phyloP scores from a whole-genome alignment of 2,888 invertebrate species.

The Drosophila trichaetosa region DNA sequence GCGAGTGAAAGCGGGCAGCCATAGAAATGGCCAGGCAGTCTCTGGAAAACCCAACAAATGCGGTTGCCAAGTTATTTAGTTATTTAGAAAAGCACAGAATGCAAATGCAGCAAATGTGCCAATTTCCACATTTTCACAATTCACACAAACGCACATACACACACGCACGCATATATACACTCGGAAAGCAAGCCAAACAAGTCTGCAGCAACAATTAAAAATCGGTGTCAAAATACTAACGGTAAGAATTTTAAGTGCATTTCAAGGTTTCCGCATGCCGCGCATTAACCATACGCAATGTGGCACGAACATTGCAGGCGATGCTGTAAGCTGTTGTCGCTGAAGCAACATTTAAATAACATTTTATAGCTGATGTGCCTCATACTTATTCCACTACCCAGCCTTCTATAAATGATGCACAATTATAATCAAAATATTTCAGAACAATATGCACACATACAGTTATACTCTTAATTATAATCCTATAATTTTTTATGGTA shows the following conservation, averaged over 20 bases:
- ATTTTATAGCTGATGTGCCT: not conserved
- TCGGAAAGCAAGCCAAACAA: constrained; percentile 47
- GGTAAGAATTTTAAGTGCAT: constrained; percentile 71
- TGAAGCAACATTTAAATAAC: not conserved
- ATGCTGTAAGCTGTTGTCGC: not conserved
- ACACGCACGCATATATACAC: not conserved
- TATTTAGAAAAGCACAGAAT: constrained; percentile 76
- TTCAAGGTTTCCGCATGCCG: constrained; percentile 63
- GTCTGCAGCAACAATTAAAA: constrained; percentile 64
- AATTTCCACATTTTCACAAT: constrained; percentile 48
- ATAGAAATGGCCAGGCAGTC: constrained; percentile 58
- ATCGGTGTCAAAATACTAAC: constrained; percentile 71
- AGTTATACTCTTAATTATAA: not conserved
- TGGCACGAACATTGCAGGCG: constrained; percentile 46
- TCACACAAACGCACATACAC: constrained; percentile 2
- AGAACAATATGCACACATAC: not conserved
- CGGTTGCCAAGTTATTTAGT: constrained; percentile 65
- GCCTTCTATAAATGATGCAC: not conserved
- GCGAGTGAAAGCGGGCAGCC: constrained; percentile 47
- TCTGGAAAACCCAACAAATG: constrained; percentile 64
- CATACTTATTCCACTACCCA: not conserved
- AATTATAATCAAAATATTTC: not conserved
- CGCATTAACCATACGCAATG: constrained; percentile 58
- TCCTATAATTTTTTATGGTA: not conserved
- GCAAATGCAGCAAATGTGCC: constrained; percentile 68